Evolutionary conservation across 2,888 invertebrate genomes (phyloP).

Genomic region (Pollenia griseotomentosa): DNA sequence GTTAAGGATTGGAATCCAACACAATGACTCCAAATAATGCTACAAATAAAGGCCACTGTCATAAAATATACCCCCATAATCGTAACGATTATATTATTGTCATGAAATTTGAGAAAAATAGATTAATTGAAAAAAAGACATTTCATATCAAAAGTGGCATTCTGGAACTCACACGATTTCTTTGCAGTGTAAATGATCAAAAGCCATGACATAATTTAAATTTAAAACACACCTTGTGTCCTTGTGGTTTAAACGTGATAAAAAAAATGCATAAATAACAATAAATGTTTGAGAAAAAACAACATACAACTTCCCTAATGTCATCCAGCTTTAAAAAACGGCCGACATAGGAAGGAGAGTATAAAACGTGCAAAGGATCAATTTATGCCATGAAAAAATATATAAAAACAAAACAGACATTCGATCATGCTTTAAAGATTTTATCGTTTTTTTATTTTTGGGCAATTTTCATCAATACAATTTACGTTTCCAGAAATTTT

Average conservation of each 20-base stretch:
- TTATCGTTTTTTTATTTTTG: conserved; percentile 2
- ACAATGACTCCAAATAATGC: too few species aligned
- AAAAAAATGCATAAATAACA: conserved; percentile 1
- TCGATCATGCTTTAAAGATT: conserved; percentile 55
- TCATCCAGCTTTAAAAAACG: not conserved
- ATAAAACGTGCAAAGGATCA: conserved; percentile 59
- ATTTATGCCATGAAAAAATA: conserved; percentile 39
- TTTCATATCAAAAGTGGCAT: too few species aligned
- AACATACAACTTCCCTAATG: conserved; percentile 34
- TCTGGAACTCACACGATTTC: not conserved
- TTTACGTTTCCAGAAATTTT: conserved; percentile 14
- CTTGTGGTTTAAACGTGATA: conserved; percentile 16
- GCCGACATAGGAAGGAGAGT: not conserved
- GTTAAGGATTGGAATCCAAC: too few species aligned
- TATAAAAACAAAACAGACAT: conserved; percentile 17
- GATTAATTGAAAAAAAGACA: too few species aligned
- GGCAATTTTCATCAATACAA: conserved; percentile 5
- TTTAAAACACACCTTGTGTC: conserved; percentile 62
- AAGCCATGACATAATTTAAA: conserved; percentile 54
- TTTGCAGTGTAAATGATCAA: conserved; percentile 28
- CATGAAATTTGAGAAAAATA: too few species aligned
- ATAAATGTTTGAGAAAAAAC: conserved; percentile 12
- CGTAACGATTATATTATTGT: too few species aligned
- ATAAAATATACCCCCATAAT: too few species aligned
- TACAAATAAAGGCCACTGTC: too few species aligned